A percentile compares a stretch with the other conserved stretches of the same genome.
These are phyloP conservation scores for Axis porcinus DNA, from an alignment of 2,113 vertebrate species.

Conservation along the genomic window DNA sequence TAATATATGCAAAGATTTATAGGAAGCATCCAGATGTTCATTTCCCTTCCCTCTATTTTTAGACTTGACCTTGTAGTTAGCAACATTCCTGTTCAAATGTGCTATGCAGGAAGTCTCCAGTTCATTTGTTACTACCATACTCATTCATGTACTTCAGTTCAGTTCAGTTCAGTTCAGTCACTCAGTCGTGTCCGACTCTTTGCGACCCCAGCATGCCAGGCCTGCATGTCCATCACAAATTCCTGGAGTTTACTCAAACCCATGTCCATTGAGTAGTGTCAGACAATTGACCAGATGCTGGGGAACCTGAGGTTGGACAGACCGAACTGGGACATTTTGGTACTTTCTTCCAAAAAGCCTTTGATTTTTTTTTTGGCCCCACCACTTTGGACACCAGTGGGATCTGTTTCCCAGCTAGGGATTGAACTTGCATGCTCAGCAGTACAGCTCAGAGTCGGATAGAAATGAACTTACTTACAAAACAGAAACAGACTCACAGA, in stretches of 20 bases:
- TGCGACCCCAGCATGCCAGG: too few relatives aligned
- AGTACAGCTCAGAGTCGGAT: background rate
- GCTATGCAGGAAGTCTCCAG: background rate
- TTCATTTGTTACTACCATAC: background rate
- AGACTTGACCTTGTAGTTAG: background rate
- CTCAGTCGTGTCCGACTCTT: too few relatives aligned
- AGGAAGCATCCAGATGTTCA: background rate
- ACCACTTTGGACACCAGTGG: background rate
- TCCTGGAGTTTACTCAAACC: too few relatives aligned
- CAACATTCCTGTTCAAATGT: background rate
- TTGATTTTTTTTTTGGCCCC: background rate
- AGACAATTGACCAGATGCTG: background rate
- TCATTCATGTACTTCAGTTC: background rate
- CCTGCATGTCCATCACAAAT: too few relatives aligned
- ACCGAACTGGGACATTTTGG: accelerated
- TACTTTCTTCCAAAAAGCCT: too few relatives aligned
- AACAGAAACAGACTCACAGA: background rate
- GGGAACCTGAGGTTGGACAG: background rate
- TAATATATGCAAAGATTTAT: accelerated
- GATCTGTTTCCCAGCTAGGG: background rate
- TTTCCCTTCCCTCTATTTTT: accelerated
- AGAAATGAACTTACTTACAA: background rate
- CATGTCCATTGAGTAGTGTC: too few relatives aligned
- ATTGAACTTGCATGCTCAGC: background rate
- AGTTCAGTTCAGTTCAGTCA: too few relatives aligned